Evolutionary conservation across 1,140 invertebrate species (phyloP), one percentile per base, ranked within the genome.

Genomic region (Yoshiicerus persimilis): DNA sequence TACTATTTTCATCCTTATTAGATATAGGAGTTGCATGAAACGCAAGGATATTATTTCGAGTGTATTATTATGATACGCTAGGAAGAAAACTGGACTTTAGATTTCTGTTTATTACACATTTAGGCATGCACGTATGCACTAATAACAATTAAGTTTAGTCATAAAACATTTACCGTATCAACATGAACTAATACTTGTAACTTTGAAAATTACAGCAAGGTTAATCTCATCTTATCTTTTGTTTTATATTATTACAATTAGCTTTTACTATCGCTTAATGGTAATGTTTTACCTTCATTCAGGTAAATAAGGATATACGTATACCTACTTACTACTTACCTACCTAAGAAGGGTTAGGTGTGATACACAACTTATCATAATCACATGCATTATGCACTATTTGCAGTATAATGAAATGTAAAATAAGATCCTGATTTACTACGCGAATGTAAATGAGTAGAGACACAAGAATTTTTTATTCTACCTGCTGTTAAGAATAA

Each of bases 401-500:
- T 70, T 70, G 66, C 13, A 30, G 66, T 70, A 70, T 32, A 9
- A 25, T 70, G 30, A 4, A 80, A 20, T 16, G 9, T 80, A 80
- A 80, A 38, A 70, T 70, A 70, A 70, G 75, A 36, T 80, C 34
- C 32, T 80, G 75, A 80, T 80, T 80, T 80, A 80, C 34, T 80
- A 38, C 20, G 34, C 32, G 20, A 80, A 80, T 80, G 75, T 34
- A 80, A 80, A 80, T 80, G 23, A 80, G 75, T 56, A 56, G 47
- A 56, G 47, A 6, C 75, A 80, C 75, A 77, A 36, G 34, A 80
- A 36, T 80, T 36, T 80, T 80, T 34, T 36, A 34, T 1, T 80
- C 20, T 80, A 23, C 75, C 75, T 80, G 75, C 75, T 80, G 75
- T 80, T 80, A 80, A 80, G 75, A 80, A 38, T 34, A 80, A 80